These are phyloP conservation scores for Philonicus albiceps DNA, from an alignment of 2,888 invertebrate species.

Conservation along the genomic window DNA sequence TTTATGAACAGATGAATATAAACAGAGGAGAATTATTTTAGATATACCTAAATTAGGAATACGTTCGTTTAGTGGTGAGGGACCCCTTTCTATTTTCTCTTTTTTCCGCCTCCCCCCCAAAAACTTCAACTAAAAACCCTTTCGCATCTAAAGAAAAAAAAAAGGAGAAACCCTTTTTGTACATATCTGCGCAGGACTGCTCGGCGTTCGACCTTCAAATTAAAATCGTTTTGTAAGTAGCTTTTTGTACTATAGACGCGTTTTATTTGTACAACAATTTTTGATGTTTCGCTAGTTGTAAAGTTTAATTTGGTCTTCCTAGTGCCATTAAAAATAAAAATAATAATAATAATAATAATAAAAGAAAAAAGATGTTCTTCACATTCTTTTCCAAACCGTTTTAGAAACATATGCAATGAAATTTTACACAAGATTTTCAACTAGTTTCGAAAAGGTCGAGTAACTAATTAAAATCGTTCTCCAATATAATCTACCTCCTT, in stretches of 20 bases:
- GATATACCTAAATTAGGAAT: not conserved
- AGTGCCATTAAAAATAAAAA: not conserved
- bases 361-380: not conserved
- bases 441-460: not conserved
- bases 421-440: not conserved
- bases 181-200: not conserved
- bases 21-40: not conserved
- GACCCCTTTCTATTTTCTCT: not conserved
- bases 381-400: not conserved
- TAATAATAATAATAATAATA: too few species aligned
- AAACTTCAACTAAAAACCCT: not conserved
- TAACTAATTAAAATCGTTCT: not conserved
- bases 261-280: not conserved
- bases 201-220: not conserved
- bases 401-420: not conserved
- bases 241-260: not conserved
- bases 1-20: not conserved
- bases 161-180: not conserved
- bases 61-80: not conserved
- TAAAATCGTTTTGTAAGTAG: not conserved
- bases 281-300: not conserved
- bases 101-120: not conserved
- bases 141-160: not conserved
- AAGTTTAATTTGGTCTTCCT: not conserved
- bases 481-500: not conserved